These are phyloP conservation scores for Oophaga sylvatica DNA, from an alignment of 2,797 vertebrate species.

Conservation along the genomic window DNA sequence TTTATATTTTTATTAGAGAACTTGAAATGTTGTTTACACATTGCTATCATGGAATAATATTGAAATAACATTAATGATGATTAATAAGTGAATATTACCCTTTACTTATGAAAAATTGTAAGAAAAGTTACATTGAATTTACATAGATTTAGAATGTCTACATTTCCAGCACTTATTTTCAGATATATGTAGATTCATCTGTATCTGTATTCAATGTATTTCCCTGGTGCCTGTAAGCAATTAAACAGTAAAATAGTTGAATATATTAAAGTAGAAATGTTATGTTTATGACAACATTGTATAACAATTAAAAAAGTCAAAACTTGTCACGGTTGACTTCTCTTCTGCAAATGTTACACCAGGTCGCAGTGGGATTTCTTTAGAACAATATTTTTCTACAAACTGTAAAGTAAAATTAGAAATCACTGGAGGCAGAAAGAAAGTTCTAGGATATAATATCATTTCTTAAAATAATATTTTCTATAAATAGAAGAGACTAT, in stretches of 20 bases:
- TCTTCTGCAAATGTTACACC: conserved; percentile 18
- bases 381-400: not conserved
- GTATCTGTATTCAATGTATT: conserved; percentile 5
- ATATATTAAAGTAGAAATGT: conserved; percentile 26
- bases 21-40: too few relatives aligned
- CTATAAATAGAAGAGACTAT: not conserved
- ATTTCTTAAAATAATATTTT: not conserved
- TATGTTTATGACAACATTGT: conserved; percentile 6
- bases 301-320: conserved; percentile 36
- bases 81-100: not conserved
- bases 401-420: conserved; percentile 23
- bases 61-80: too few relatives aligned
- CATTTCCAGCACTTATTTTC: conserved; percentile 9
- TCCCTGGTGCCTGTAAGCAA: conserved; percentile 21
- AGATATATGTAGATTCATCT: not conserved
- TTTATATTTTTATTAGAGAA: too few relatives aligned
- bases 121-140: not conserved
- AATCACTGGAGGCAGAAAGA: not conserved
- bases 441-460: not conserved
- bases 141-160: not conserved
- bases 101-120: not conserved
- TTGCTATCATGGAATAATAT: too few relatives aligned
- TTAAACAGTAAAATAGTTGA: conserved; percentile 36
- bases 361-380: not conserved
- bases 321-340: conserved; percentile 33